These are phyloP conservation scores for Etheostoma spectabile DNA, from an alignment of 2,113 vertebrate species.

Conservation along the genomic window DNA sequence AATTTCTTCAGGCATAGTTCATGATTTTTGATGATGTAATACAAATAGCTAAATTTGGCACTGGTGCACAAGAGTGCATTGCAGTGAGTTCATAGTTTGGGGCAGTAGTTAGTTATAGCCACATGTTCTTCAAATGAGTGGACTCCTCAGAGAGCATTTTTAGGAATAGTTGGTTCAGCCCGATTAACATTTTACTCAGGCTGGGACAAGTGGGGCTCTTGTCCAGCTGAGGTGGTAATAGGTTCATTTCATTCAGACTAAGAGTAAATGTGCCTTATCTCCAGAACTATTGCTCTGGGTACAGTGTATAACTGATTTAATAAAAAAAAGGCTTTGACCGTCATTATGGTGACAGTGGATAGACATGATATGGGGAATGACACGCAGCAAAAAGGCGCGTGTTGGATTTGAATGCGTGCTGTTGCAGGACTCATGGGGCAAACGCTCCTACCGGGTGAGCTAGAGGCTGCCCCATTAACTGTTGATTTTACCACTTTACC, in stretches of 20 bases:
- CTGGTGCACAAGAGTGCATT: neutral
- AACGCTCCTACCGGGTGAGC: no score
- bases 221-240: conserved; percentile 38
- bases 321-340: no score
- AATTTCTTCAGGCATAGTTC: neutral
- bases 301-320: neutral
- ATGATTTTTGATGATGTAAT: neutral
- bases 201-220: conserved; percentile 5
- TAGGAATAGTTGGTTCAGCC: conserved; percentile 34
- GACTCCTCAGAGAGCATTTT: conserved; percentile 19
- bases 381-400: no score
- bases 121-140: conserved; percentile 27
- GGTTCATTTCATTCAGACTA: conserved; percentile 30
- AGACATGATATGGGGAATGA: no score
- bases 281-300: neutral
- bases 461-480: no score
- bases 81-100: conserved; percentile 10
- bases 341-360: no score
- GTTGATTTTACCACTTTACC: neutral
- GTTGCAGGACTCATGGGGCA: no score
- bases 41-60: neutral
- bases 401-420: no score
- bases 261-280: conserved; percentile 36
- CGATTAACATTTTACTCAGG: conserved; percentile 33
- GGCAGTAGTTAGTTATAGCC: conserved; percentile 24